These are phyloP conservation scores for Gnathonemus longibarbis DNA, from an alignment of 2,113 vertebrate genomes.

Conservation along the genomic window DNA sequence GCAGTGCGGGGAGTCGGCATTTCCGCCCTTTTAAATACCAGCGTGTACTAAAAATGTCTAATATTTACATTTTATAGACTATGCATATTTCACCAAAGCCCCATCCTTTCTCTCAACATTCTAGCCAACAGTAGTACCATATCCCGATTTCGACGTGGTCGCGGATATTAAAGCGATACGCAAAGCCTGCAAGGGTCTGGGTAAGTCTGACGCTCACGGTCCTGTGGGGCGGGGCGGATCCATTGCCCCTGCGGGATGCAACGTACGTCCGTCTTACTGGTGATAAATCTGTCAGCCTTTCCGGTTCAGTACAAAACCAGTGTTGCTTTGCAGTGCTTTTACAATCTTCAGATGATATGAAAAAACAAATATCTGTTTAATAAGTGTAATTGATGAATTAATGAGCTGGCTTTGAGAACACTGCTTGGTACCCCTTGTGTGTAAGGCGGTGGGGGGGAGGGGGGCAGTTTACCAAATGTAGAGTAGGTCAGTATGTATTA, in stretches of 20 bases:
- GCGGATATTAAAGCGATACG: constrained; percentile 68
- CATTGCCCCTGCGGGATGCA: not conserved
- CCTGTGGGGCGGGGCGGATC: not conserved
- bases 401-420: not conserved
- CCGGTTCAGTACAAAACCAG: not conserved
- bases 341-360: not conserved
- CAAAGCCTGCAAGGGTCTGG: constrained; percentile 68
- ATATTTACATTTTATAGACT: not conserved
- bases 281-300: not conserved
- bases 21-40: constrained; percentile 1
- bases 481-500: not conserved
- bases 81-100: not conserved
- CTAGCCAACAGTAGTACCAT: constrained; percentile 61
- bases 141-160: constrained; percentile 59
- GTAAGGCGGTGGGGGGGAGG: not conserved
- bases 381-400: not conserved
- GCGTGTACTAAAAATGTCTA: not conserved
- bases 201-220: constrained; percentile 38
- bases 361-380: not conserved
- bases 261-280: not conserved
- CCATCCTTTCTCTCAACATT: not conserved
- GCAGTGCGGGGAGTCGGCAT: not conserved
- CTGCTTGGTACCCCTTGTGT: not conserved
- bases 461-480: not conserved
- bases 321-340: not conserved